Conservation (phyloP, 2,797 vertebrate species). For the Pantherophis alleghaniensis region DNA sequence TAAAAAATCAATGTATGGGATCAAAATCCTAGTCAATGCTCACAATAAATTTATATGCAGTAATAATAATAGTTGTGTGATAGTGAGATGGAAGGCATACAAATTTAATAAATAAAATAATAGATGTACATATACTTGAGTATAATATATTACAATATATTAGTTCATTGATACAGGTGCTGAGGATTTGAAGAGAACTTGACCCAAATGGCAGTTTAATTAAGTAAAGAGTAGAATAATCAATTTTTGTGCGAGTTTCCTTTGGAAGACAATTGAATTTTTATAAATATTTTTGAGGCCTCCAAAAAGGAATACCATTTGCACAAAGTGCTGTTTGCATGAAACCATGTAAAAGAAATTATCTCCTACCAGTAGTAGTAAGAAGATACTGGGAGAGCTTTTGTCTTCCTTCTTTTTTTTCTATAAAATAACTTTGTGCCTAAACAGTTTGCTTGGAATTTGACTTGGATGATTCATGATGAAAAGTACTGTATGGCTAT, state of each 20-base stretch:
- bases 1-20: neutral
- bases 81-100: neutral
- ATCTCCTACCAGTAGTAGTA: neutral
- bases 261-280: neutral
- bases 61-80: neutral
- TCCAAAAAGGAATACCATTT: neutral
- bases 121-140: neutral
- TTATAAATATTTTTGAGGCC: neutral
- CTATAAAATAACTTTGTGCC: conserved; percentile 35
- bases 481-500: conserved; percentile 66
- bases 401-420: neutral
- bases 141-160: neutral
- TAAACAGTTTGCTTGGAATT: conserved; percentile 60
- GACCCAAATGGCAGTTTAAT: neutral
- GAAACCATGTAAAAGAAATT: neutral
- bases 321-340: neutral
- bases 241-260: neutral
- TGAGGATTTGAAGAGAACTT: neutral
- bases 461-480: conserved; percentile 63
- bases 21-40: neutral
- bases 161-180: neutral
- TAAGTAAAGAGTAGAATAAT: neutral
- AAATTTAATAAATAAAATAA: neutral
- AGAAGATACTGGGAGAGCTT: conserved; percentile 7
- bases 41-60: neutral